phyloP scores from a whole-genome alignment of 2,888 invertebrate genomes.

The Clanis bilineata region DNA sequence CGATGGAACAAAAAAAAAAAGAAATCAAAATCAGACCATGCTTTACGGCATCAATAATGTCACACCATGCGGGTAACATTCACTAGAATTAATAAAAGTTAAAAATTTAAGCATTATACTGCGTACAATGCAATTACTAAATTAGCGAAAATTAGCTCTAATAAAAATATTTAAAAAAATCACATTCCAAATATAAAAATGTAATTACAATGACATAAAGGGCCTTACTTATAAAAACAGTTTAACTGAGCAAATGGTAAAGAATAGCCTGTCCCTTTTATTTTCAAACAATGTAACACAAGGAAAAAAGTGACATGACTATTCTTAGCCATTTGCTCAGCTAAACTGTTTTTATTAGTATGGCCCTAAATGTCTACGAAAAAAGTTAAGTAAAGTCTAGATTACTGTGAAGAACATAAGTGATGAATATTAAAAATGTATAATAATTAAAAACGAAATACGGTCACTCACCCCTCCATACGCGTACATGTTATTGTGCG shows the following conservation, averaged over 20 bases:
- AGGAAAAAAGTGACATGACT: no score
- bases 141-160: neutral
- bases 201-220: no score
- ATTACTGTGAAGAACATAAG: neutral
- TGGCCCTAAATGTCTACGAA: no score
- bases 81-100: neutral
- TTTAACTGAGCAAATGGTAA: no score
- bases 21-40: slow-evolving; percentile 69
- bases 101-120: slow-evolving; percentile 20
- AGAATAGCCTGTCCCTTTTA: no score
- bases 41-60: slow-evolving; percentile 43
- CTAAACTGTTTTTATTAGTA: no score
- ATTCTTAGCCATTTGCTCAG: no score
- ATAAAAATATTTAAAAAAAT: neutral
- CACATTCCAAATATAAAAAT: no score
- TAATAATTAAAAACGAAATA: slow-evolving; percentile 16
- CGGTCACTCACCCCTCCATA: slow-evolving; percentile 91
- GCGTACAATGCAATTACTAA: slow-evolving; percentile 12
- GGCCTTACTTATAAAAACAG: no score
- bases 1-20: slow-evolving; percentile 74
- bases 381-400: neutral
- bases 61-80: slow-evolving; percentile 30
- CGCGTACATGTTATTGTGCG: slow-evolving; percentile 99
- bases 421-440: no score
- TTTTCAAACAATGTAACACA: no score